Base-by-base conservation (phyloP, 2,797 vertebrate genomes). In the Phalanger gymnotis region DNA sequence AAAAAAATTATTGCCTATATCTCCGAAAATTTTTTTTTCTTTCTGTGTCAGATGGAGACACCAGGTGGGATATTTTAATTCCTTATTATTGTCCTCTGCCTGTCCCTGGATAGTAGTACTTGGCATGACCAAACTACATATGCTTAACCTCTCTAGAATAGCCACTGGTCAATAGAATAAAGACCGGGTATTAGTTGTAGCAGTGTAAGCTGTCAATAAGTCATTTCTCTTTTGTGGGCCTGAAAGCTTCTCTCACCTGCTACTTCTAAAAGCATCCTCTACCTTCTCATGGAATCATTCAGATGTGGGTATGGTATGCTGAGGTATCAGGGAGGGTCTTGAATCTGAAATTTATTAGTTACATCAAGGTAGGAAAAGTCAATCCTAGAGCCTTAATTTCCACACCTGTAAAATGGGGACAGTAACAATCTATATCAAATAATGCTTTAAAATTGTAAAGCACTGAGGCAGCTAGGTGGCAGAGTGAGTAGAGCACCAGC, bases 1-100 rank as follows among this genome's bases (percentile, higher is more conserved):
- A 93, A 93, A 54, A 94, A 94, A 97, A 94, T 95, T 92, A 90
- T 93, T 90, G 93, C 81, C 81, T 34, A 40, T 47, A 25, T 31
- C 58, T 30, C 40, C 73, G 93, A 57, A 31, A 3, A 90, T 47
- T 54, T n/a, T 66, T 66, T 92, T 87, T 87, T 0, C 87, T 40
- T 28, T 2, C 12, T 34, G 19, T 19, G 28, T 0, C 30, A 0
- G 2, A 81, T 51, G 11, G 1, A 16, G 91, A 95, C 66, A n/a
- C 89, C n/a, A 81, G 73, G 1, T 14, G 22, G 55, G n/a, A 55
- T 91, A 13, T 10, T 61, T 66, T 93, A 90, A 90, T 91, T 92
- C 93, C 54, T 16, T 0, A 0, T 57, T 95, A 95, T 97, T 96
- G 91, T 73, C 91, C 0, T 13, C 34, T 89, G 90, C 94, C 52